Conservation (phyloP, 2,888 invertebrate species). For the Caenorhabditis sulstoni region DNA sequence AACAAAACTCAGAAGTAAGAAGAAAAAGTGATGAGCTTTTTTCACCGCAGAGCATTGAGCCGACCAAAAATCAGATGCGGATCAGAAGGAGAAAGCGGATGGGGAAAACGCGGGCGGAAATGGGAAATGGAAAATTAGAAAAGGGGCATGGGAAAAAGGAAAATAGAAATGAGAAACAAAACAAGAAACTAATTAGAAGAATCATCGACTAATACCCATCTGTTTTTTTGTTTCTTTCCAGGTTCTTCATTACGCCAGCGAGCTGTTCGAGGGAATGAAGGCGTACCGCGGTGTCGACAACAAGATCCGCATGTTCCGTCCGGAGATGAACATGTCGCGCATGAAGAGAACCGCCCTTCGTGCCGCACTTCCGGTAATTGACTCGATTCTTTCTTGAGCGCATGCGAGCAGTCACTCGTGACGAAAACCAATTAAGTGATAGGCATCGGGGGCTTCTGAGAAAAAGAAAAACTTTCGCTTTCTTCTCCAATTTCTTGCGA, state of each 20-base stretch:
- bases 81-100: slow-evolving; percentile 3
- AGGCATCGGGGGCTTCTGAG: slow-evolving; percentile 40
- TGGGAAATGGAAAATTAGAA: not conserved
- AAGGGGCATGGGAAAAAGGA: not conserved
- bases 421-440: slow-evolving; percentile 51
- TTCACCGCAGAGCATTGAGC: no score
- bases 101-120: not conserved
- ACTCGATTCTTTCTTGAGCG: slow-evolving; percentile 8
- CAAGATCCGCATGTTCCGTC: slow-evolving; percentile 93
- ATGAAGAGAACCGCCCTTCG: slow-evolving; percentile 91
- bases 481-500: no score
- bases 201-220: slow-evolving; percentile 21
- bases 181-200: slow-evolving; percentile 30
- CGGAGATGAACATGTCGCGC: slow-evolving; percentile 93
- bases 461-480: slow-evolving; percentile 6
- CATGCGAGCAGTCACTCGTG: not conserved
- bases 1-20: slow-evolving; percentile 15
- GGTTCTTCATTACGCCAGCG: slow-evolving; percentile 80
- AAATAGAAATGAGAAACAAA: not conserved
- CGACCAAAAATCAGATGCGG: not conserved
- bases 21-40: slow-evolving; percentile 20
- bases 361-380: slow-evolving; percentile 87
- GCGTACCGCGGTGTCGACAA: slow-evolving; percentile 95
- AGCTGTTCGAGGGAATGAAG: slow-evolving; percentile 99
- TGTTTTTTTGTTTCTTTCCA: slow-evolving; percentile 52